Evolutionary conservation across 2,888 invertebrate genomes (phyloP).

Genomic region (Torymus aiolomorphi): DNA sequence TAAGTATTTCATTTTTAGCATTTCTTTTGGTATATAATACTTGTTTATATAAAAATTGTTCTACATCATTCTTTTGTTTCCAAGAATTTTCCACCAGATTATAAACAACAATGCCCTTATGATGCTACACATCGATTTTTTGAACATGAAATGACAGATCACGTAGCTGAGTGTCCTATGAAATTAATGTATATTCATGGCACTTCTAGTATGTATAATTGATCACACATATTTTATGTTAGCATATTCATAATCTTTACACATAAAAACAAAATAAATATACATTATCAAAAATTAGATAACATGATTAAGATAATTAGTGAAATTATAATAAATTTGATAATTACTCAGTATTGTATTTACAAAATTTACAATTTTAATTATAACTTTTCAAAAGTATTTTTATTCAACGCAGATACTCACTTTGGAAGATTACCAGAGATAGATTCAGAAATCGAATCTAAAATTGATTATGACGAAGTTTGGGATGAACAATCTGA

Average conservation of each 20-base stretch:
- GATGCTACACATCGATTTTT: constrained; percentile 70
- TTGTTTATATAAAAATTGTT: background rate
- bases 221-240: background rate
- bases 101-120: constrained; percentile 70
- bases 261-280: background rate
- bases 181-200: constrained; percentile 57
- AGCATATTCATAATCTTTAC: background rate
- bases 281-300: background rate
- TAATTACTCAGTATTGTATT: no score
- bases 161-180: constrained; percentile 65
- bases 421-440: background rate
- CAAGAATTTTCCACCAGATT: constrained; percentile 68
- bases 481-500: constrained; percentile 63
- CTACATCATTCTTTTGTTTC: background rate
- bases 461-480: constrained; percentile 62
- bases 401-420: constrained; percentile 4
- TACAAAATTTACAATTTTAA: background rate
- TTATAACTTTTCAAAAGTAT: background rate
- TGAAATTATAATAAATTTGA: constrained; percentile 11
- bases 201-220: constrained; percentile 58
- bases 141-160: constrained; percentile 65
- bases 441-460: constrained; percentile 54
- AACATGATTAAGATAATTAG: background rate
- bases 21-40: background rate
- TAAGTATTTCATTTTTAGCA: constrained; percentile 56